These are phyloP conservation scores for Fabriciana adippe DNA, from an alignment of 2,888 invertebrate genomes.

Conservation along the genomic window DNA sequence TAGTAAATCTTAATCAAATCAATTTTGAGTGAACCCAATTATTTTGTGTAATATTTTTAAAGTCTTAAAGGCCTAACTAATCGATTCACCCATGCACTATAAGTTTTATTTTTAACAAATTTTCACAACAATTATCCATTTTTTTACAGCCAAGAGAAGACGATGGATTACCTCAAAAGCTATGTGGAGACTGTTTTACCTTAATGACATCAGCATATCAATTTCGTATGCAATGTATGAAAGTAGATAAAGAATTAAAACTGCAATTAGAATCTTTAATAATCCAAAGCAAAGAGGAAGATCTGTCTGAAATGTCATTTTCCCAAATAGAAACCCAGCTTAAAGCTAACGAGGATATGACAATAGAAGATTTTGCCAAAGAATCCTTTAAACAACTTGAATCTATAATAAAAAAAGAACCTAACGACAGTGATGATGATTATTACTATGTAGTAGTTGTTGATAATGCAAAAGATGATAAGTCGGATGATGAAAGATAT, in stretches of 20 bases:
- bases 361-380: slow-evolving; percentile 57
- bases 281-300: slow-evolving; percentile 47
- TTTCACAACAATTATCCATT: not conserved
- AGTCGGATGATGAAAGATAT: slow-evolving; percentile 29
- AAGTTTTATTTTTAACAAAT: not conserved
- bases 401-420: slow-evolving; percentile 69
- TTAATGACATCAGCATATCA: slow-evolving; percentile 67
- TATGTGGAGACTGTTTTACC: slow-evolving; percentile 68
- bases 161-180: slow-evolving; percentile 71
- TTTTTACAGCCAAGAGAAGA: slow-evolving; percentile 66
- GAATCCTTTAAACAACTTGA: slow-evolving; percentile 69
- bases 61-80: too few relatives aligned
- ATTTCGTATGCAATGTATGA: slow-evolving; percentile 72
- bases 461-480: slow-evolving; percentile 61
- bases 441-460: slow-evolving; percentile 76
- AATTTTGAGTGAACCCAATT: too few relatives aligned
- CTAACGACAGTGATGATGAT: slow-evolving; percentile 73
- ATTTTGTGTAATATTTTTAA: too few relatives aligned
- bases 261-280: slow-evolving; percentile 58
- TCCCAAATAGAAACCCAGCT: slow-evolving; percentile 42
- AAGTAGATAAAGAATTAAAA: slow-evolving; percentile 71
- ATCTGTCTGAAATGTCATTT: slow-evolving; percentile 12
- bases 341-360: slow-evolving; percentile 41
- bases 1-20: too few relatives aligned
- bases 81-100: not conserved